These are phyloP conservation scores for Bruchidius siliquastri DNA, from an alignment of 2,888 invertebrate species.

Conservation along the genomic window DNA sequence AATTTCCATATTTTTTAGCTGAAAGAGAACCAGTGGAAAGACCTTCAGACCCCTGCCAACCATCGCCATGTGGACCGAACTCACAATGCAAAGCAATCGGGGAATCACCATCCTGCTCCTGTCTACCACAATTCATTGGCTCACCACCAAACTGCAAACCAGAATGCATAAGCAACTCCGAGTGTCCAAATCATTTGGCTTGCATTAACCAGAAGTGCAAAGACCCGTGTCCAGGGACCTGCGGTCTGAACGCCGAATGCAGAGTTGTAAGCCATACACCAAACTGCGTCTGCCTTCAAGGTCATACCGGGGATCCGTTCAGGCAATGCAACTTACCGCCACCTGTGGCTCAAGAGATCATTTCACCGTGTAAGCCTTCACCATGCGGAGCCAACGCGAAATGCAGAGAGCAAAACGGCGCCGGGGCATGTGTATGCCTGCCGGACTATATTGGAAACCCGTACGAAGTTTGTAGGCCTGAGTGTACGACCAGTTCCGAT, in stretches of 20 bases:
- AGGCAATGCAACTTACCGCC: slow-evolving; percentile 48
- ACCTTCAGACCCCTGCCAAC: slow-evolving; percentile 47
- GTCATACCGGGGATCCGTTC: slow-evolving; percentile 63
- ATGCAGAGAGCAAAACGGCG: slow-evolving; percentile 64
- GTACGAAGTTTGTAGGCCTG: slow-evolving; percentile 60
- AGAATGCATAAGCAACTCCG: slow-evolving; percentile 67
- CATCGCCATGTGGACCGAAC: slow-evolving; percentile 50
- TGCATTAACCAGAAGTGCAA: slow-evolving; percentile 71
- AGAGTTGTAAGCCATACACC: slow-evolving; percentile 71
- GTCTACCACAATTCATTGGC: slow-evolving; percentile 48
- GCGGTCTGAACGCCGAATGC: slow-evolving; percentile 69
- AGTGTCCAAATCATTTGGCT: slow-evolving; percentile 65
- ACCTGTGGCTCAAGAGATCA: slow-evolving; percentile 29
- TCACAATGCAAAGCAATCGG: slow-evolving; percentile 47
- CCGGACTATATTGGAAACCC: slow-evolving; percentile 73
- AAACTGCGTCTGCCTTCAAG: slow-evolving; percentile 65
- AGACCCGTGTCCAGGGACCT: slow-evolving; percentile 68
- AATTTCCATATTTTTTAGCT: slow-evolving; percentile 26
- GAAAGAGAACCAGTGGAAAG: slow-evolving; percentile 31
- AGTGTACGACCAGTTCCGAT: slow-evolving; percentile 43
- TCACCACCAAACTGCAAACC: slow-evolving; percentile 54
- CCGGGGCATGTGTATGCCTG: slow-evolving; percentile 66
- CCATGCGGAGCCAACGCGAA: slow-evolving; percentile 67
- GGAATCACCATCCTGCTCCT: slow-evolving; percentile 53
- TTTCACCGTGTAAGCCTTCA: slow-evolving; percentile 45